Conservation (phyloP, 2,888 invertebrate genomes). For the Meiosimyza decipiens region DNA sequence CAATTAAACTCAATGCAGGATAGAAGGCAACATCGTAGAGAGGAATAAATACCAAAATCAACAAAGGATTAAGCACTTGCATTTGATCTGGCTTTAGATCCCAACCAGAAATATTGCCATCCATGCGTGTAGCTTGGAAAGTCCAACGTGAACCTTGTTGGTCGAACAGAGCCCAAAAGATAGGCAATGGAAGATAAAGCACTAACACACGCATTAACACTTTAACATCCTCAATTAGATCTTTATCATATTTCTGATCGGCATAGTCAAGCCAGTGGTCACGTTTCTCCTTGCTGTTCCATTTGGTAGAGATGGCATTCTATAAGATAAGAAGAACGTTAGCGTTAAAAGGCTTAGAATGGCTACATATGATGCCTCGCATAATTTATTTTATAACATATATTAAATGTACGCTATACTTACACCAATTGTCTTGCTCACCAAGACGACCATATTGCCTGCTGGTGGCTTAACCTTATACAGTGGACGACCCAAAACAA, state of each 20-base stretch:
- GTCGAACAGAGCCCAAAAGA: slow-evolving; percentile 95
- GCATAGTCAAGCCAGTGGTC: slow-evolving; percentile 92
- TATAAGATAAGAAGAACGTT: slow-evolving; percentile 50
- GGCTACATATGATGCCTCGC: no score
- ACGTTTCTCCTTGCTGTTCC: slow-evolving; percentile 60
- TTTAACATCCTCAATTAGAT: slow-evolving; percentile 77
- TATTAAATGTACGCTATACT: slow-evolving; percentile 58
- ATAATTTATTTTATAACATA: background rate
- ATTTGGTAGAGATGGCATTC: slow-evolving; percentile 68
- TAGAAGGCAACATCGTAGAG: slow-evolving; percentile 84
- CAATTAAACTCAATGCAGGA: slow-evolving; percentile 78
- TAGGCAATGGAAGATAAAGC: slow-evolving; percentile 85
- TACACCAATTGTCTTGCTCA: slow-evolving; percentile 75
- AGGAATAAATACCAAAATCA: slow-evolving; percentile 88
- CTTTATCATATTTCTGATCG: slow-evolving; percentile 75
- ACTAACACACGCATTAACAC: slow-evolving; percentile 80
- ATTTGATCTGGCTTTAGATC: slow-evolving; percentile 92
- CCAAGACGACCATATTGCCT: slow-evolving; percentile 76
- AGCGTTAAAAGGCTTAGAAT: no score
- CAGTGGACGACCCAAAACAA: slow-evolving; percentile 73
- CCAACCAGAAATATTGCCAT: slow-evolving; percentile 80
- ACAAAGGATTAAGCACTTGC: slow-evolving; percentile 90
- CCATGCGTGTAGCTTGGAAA: slow-evolving; percentile 90
- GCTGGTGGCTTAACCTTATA: slow-evolving; percentile 76
- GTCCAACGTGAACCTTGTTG: slow-evolving; percentile 95